Evolutionary conservation across 2,797 vertebrate species (phyloP).

Genomic region (Betta splendens): DNA sequence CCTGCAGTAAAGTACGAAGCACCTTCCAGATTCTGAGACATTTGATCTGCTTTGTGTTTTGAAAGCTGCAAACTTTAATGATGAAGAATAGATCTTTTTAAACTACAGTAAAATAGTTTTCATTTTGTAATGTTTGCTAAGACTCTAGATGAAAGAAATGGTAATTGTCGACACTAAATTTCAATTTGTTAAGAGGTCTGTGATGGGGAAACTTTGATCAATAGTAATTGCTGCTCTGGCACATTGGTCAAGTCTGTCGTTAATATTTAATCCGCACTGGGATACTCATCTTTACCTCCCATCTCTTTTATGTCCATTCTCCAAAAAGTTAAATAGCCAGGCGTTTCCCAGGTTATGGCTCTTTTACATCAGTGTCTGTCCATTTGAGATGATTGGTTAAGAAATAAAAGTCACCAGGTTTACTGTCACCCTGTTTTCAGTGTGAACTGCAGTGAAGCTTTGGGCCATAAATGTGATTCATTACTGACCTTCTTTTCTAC

Average conservation of each 20-base stretch:
- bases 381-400: slow-evolving; percentile 60
- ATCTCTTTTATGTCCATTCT: slow-evolving; percentile 43
- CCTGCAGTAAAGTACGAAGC: no score
- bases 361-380: slow-evolving; percentile 32
- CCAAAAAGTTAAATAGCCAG: slow-evolving; percentile 41
- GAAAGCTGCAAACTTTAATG: neutral
- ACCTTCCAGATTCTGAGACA: no score
- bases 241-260: slow-evolving; percentile 47
- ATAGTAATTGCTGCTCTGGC: slow-evolving; percentile 46
- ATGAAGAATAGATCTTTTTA: slow-evolving; percentile 7
- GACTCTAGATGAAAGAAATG: slow-evolving; percentile 10
- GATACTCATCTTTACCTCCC: slow-evolving; percentile 40
- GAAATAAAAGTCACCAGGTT: slow-evolving; percentile 56
- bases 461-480: slow-evolving; percentile 34
- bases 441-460: slow-evolving; percentile 39
- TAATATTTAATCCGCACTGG: slow-evolving; percentile 50
- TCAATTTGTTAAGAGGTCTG: slow-evolving; percentile 29
- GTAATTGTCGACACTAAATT: slow-evolving; percentile 36
- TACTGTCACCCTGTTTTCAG: slow-evolving; percentile 29
- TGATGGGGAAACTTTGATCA: slow-evolving; percentile 34
- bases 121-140: neutral
- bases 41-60: neutral
- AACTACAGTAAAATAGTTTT: slow-evolving; percentile 10
- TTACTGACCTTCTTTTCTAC: slow-evolving; percentile 29
- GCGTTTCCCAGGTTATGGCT: slow-evolving; percentile 28